These are phyloP conservation scores for Mesorhabditis sp. DNA, from an alignment of 2,888 invertebrate species.

Conservation along the genomic window DNA sequence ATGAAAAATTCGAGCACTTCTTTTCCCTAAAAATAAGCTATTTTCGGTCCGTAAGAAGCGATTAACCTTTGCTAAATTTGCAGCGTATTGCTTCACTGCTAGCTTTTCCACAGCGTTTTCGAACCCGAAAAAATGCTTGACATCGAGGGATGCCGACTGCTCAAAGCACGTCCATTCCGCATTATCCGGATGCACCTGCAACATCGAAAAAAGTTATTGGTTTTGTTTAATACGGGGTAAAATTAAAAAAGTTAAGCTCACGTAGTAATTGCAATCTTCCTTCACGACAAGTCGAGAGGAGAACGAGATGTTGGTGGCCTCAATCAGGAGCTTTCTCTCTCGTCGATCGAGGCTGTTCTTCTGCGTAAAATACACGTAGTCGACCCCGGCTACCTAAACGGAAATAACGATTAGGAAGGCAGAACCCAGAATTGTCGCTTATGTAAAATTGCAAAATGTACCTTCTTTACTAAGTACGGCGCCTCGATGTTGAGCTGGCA, in stretches of 20 bases:
- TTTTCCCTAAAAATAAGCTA: constrained; percentile 70
- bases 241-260: constrained; percentile 65
- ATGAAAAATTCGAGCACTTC: constrained; percentile 89
- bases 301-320: constrained; percentile 88
- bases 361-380: constrained; percentile 83
- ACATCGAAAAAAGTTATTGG: constrained; percentile 9
- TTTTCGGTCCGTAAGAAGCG: background rate
- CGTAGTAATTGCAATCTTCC: constrained; percentile 82
- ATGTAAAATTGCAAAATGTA: constrained; percentile 56
- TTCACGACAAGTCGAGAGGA: constrained; percentile 76
- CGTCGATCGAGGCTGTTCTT: constrained; percentile 79
- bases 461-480: constrained; percentile 88
- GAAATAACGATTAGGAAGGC: background rate
- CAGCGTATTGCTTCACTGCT: constrained; percentile 89
- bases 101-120: constrained; percentile 90
- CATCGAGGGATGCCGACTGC: constrained; percentile 83
- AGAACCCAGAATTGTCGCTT: background rate
- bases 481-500: constrained; percentile 88
- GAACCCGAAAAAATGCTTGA: constrained; percentile 89
- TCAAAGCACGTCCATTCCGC: constrained; percentile 92
- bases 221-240: background rate
- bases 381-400: constrained; percentile 81
- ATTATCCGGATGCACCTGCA: constrained; percentile 85
- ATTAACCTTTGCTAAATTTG: constrained; percentile 72
- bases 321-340: constrained; percentile 77